These are phyloP conservation scores for Andrena minutula DNA, from an alignment of 2,888 invertebrate genomes.

Conservation along the genomic window DNA sequence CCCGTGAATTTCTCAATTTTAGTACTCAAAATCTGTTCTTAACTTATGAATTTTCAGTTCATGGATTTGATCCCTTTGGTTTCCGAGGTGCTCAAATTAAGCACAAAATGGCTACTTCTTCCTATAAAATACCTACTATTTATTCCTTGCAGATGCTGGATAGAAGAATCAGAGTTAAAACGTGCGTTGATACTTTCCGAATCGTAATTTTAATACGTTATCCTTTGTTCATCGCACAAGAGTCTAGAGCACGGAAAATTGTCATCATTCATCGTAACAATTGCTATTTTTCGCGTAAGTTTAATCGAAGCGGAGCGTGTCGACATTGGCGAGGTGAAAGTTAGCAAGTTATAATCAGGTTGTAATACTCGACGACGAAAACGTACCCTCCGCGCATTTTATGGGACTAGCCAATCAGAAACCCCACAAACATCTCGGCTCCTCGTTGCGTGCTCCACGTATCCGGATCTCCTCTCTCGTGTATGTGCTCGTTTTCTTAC, in stretches of 20 bases:
- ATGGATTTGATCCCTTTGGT: too few species aligned
- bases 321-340: slow-evolving; percentile 58
- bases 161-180: background rate
- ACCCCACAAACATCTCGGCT: slow-evolving; percentile 34
- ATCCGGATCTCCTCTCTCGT: slow-evolving; percentile 67
- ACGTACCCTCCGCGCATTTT: slow-evolving; percentile 47
- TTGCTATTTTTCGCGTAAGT: slow-evolving; percentile 34
- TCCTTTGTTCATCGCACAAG: background rate
- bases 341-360: slow-evolving; percentile 50
- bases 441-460: slow-evolving; percentile 50
- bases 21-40: too few species aligned
- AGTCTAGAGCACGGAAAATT: background rate
- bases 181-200: background rate
- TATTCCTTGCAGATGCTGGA: background rate
- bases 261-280: background rate
- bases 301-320: slow-evolving; percentile 50
- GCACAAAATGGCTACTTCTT: too few species aligned
- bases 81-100: too few species aligned
- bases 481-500: slow-evolving; percentile 54
- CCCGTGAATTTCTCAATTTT: too few species aligned
- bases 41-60: too few species aligned
- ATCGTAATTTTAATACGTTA: slow-evolving; percentile 3
- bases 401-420: slow-evolving; percentile 49
- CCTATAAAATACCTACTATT: too few species aligned
- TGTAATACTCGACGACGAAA: slow-evolving; percentile 52